A percentile compares a stretch with the other conserved stretches of the same genome.
phyloP scores from a whole-genome alignment of 2,113 vertebrate genomes.

The Amblyopsis rosae region DNA sequence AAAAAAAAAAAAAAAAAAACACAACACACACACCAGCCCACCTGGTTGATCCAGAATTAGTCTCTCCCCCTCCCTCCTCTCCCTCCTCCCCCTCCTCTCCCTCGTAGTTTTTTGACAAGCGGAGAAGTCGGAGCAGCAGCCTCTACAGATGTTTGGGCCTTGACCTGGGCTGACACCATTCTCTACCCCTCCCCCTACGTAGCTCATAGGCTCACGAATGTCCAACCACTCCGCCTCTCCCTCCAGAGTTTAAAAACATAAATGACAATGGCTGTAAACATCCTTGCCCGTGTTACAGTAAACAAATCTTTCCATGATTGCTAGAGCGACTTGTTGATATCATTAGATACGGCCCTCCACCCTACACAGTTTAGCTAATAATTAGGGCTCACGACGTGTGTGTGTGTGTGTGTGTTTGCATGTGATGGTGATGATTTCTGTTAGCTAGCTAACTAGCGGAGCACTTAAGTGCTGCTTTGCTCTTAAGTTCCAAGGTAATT shows the following conservation, averaged over 20 bases:
- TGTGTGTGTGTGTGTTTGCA: conserved; percentile 4
- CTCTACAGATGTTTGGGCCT: not conserved
- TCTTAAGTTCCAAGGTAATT: not conserved
- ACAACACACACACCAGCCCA: conserved; percentile 19
- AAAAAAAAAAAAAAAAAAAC: not conserved
- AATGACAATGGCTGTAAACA: conserved; percentile 5
- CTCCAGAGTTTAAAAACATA: too few relatives aligned
- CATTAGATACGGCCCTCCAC: conserved; percentile 17
- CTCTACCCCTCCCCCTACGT: too few relatives aligned
- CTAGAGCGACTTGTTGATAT: conserved; percentile 15
- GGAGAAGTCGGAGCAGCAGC: not conserved
- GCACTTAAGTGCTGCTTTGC: conserved; percentile 1
- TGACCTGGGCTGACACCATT: not conserved
- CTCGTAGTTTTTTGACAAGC: conserved; percentile 5
- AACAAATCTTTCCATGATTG: conserved; percentile 1
- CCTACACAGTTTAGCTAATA: conserved; percentile 6
- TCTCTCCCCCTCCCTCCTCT: conserved; percentile 27
- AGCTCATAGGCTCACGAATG: too few relatives aligned
- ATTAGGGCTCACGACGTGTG: conserved; percentile 21
- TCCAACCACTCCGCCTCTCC: too few relatives aligned
- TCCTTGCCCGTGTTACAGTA: not conserved
- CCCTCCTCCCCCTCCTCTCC: conserved; percentile 15
- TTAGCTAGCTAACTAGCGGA: not conserved
- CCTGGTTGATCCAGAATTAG: conserved; percentile 63
- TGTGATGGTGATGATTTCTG: not conserved